phyloP scores from a whole-genome alignment of 2,797 vertebrate species.

The Channa striata region DNA sequence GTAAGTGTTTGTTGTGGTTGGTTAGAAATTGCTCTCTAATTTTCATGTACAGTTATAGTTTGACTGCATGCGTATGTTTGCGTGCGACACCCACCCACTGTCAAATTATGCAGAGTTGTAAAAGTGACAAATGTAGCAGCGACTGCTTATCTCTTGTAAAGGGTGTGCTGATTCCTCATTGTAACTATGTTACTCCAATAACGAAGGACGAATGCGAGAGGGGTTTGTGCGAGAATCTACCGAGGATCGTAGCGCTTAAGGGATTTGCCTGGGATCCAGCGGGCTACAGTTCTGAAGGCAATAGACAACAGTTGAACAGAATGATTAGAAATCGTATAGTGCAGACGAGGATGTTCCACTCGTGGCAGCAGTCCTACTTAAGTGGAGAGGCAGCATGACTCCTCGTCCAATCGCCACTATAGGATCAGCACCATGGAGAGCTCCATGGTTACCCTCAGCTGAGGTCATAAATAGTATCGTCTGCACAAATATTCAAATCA shows the following conservation, averaged over 20 bases:
- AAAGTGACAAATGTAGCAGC: slow-evolving; percentile 21
- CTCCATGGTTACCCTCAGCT: background rate
- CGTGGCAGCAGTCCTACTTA: background rate
- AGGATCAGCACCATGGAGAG: slow-evolving; percentile 50
- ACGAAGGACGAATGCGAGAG: background rate
- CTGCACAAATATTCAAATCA: too few relatives aligned
- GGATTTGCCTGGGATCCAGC: too few relatives aligned
- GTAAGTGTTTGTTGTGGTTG: slow-evolving; percentile 59
- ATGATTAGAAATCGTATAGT: background rate
- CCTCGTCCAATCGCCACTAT: background rate
- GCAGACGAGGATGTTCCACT: background rate
- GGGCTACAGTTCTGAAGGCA: too few relatives aligned
- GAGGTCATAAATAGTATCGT: too few relatives aligned
- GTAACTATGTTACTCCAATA: background rate
- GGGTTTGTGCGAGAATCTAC: background rate
- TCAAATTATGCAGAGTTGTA: slow-evolving; percentile 43
- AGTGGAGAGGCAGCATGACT: too few relatives aligned
- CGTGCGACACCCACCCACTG: slow-evolving; percentile 10
- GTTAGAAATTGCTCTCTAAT: slow-evolving; percentile 65
- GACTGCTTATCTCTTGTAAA: background rate
- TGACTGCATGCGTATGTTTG: slow-evolving; percentile 25
- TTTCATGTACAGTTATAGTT: slow-evolving; percentile 54
- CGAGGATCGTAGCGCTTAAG: background rate
- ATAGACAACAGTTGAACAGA: background rate
- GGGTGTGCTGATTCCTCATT: background rate